Evolutionary conservation across 2,797 vertebrate species (phyloP).

Genomic region (Chrosomus eos): DNA sequence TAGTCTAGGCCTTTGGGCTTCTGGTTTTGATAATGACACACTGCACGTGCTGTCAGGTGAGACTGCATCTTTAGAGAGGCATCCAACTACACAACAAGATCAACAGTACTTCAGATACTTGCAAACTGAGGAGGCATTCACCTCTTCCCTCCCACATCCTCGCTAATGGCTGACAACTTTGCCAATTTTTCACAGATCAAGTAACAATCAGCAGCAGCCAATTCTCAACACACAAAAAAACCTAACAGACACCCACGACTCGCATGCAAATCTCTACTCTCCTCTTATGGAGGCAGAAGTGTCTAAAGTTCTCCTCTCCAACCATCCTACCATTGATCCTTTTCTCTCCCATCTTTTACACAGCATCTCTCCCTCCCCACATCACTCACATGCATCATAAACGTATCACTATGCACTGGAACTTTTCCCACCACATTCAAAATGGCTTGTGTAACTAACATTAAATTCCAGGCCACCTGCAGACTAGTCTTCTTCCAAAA

Average conservation of each 20-base stretch:
- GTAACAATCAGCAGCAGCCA: background rate
- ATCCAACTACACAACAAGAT: constrained; percentile 7
- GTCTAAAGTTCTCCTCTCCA: background rate
- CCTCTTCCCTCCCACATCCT: constrained; percentile 5
- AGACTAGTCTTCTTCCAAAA: background rate
- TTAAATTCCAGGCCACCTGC: background rate
- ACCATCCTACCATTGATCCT: background rate
- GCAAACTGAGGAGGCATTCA: background rate
- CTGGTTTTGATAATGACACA: background rate
- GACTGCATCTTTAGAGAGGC: background rate
- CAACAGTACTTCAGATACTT: background rate
- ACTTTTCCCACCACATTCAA: background rate
- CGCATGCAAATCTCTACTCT: background rate
- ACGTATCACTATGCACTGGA: background rate
- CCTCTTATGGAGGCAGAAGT: constrained; percentile 5
- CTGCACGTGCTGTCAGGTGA: background rate
- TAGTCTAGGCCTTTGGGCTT: background rate
- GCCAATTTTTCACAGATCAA: constrained; percentile 1
- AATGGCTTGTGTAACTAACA: background rate
- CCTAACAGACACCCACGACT: constrained; percentile 12
- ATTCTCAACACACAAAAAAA: background rate
- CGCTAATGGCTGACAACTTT: background rate
- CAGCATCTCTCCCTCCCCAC: background rate
- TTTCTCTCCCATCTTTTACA: constrained; percentile 1
- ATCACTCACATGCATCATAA: background rate